A percentile compares a stretch with the other conserved stretches of the same genome.
phyloP scores from a whole-genome alignment of 2,888 invertebrate genomes.

The Napeogenes inachia region DNA sequence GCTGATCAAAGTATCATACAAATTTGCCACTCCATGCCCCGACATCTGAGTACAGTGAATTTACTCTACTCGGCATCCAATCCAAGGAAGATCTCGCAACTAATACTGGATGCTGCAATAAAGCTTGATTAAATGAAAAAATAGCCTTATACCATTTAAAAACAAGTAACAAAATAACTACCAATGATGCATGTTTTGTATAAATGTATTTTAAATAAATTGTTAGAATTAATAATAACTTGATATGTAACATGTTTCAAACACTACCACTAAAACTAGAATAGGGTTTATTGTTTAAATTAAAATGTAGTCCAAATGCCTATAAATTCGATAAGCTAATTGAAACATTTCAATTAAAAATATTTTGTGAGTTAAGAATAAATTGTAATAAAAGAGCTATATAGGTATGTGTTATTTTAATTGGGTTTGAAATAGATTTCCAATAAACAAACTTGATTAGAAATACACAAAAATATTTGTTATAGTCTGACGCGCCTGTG shows the following conservation, averaged over 20 bases:
- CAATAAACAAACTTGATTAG: too few species aligned
- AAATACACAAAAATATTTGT: too few species aligned
- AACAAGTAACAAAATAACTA: conserved; percentile 17
- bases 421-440: too few species aligned
- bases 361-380: not conserved
- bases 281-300: not conserved
- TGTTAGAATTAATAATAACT: not conserved
- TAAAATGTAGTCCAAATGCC: not conserved
- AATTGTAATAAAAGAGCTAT: not conserved
- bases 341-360: not conserved
- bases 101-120: conserved; percentile 62
- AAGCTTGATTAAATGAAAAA: conserved; percentile 4
- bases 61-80: conserved; percentile 72
- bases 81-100: conserved; percentile 66
- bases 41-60: conserved; percentile 70
- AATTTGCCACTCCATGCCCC: conserved; percentile 75
- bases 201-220: conserved; percentile 20
- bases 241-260: not conserved
- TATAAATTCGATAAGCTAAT: conserved; percentile 2
- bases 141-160: not conserved
- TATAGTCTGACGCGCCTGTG: too few species aligned
- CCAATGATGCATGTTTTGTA: conserved; percentile 33
- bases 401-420: too few species aligned
- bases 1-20: conserved; percentile 40
- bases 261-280: not conserved